Evolutionary conservation across 2,797 vertebrate genomes (phyloP), one percentile per base, ranked within the genome.

Genomic region (Sciaenops ocellatus): DNA sequence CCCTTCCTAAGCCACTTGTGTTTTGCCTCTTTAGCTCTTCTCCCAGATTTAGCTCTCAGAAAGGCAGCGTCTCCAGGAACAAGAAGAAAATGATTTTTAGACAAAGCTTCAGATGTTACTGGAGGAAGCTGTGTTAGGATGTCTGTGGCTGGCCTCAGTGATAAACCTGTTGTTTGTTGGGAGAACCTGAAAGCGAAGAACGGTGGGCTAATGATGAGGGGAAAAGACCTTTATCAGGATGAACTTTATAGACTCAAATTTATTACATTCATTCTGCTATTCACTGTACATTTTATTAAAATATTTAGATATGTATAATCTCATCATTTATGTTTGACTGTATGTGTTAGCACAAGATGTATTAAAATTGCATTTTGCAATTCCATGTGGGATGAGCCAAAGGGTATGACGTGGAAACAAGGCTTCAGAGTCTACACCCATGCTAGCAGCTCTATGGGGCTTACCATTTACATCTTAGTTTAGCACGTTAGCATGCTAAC

Each of bases 1-100:
- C 76, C 15, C 73, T 34, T 69, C 59, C 42, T 55, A 48, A 71
- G 44, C 72, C 63, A 67, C 56, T 68, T 83, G 57, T 72, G 54
- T 62, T 83, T 71, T 67, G 46, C 42, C 61, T 80, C 17, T 50
- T 59, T 47, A 79, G 70, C 46, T 70, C 42, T 26, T 72, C 54
- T 59, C 41, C 44, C 61, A 71, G 42, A 79, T 80, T 60, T 67
- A 76, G 24, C 59, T 73, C 55, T 59, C 61, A 81, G 77, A 73
- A 60, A 46, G 44, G 16, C 8, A 20, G 10, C n/a, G 77, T 34
- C 38, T 50, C 52, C 26, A 30, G 30, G 30, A 28, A 42, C 61
- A 12, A 62, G 38, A 56, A 16, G 54, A 67, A 73, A 42, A 57
- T 15, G 34, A 13, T 26, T 8, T 74, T 68, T 18, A 59, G 24